These are phyloP conservation scores for Pogonocherus hispidulus DNA, from an alignment of 2,888 invertebrate species.

Conservation along the genomic window DNA sequence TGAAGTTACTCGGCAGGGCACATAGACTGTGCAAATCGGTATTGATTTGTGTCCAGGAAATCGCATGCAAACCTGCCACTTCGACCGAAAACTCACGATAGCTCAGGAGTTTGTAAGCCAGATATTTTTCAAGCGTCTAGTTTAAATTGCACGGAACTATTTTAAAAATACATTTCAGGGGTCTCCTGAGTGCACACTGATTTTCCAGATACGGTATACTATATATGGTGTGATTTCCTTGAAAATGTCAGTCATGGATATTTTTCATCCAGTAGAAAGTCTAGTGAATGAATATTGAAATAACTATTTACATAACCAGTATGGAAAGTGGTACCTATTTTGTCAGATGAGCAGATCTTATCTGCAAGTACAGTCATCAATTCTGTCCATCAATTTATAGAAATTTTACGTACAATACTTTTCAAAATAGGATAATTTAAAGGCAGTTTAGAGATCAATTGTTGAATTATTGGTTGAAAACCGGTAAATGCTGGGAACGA, in stretches of 20 bases:
- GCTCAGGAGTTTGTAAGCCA: constrained; percentile 28
- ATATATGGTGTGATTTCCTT: not conserved
- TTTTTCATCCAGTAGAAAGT: not conserved
- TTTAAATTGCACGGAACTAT: constrained; percentile 13
- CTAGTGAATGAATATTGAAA: not conserved
- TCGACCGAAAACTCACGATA: constrained; percentile 39
- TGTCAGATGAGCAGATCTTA: too few species aligned
- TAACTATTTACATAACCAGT: too few species aligned
- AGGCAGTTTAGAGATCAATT: too few species aligned
- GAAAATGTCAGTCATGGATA: not conserved
- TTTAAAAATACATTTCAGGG: constrained; percentile 7
- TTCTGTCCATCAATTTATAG: too few species aligned
- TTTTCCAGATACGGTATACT: not conserved
- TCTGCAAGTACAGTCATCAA: too few species aligned
- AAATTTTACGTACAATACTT: too few species aligned
- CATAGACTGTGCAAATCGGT: constrained; percentile 42
- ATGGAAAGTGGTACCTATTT: too few species aligned
- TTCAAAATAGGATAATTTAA: too few species aligned
- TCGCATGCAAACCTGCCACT: constrained; percentile 44
- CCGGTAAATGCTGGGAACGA: too few species aligned
- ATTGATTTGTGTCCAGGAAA: constrained; percentile 45
- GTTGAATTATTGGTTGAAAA: too few species aligned
- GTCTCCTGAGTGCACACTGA: not conserved
- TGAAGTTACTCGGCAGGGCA: constrained; percentile 26
- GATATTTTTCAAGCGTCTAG: constrained; percentile 23